Evolutionary conservation across 2,888 invertebrate genomes (phyloP).

Genomic region (Punctoribates punctum): DNA sequence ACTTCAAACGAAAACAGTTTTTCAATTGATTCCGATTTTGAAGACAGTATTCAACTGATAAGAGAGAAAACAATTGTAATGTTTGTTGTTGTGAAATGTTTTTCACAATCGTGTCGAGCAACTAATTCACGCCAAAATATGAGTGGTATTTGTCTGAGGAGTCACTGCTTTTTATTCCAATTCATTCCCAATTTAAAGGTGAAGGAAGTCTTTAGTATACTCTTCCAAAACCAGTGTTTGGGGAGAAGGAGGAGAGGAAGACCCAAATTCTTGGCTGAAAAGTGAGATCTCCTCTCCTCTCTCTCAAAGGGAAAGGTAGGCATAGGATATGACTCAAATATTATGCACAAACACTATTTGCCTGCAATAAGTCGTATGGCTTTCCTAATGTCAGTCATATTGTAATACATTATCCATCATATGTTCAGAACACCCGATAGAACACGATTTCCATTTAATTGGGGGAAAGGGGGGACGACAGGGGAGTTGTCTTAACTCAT

Average conservation of each 20-base stretch:
- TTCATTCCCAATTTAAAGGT: neutral
- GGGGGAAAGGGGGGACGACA: neutral
- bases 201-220: conserved; percentile 15
- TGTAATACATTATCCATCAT: neutral
- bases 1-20: neutral
- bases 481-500: no score
- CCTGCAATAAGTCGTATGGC: neutral
- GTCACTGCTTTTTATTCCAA: conserved; percentile 4
- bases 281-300: neutral
- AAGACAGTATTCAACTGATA: conserved; percentile 6
- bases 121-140: conserved; percentile 3
- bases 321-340: neutral
- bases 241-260: conserved; percentile 22
- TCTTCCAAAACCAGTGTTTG: neutral
- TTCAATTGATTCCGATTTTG: neutral
- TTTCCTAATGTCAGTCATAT: conserved; percentile 27
- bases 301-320: neutral
- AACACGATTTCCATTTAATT: conserved; percentile 22
- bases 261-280: conserved; percentile 12
- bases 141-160: no score
- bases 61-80: neutral
- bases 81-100: neutral
- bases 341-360: neutral
- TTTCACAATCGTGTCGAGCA: neutral
- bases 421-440: neutral